Evolutionary conservation across 2,797 vertebrate species (phyloP).

Genomic region (Lerista edwardsae): DNA sequence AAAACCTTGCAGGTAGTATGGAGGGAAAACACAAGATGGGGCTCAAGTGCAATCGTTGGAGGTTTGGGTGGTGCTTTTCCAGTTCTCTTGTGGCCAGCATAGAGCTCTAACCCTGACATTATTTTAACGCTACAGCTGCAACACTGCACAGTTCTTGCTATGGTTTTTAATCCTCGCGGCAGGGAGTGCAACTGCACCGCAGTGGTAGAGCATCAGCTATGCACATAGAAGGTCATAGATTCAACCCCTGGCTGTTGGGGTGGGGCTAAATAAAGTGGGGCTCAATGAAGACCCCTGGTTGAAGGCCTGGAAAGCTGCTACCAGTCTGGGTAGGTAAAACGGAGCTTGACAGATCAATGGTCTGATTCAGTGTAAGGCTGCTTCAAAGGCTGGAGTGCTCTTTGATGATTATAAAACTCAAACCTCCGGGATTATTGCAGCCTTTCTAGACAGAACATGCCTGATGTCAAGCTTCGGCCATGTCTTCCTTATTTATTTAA

Average conservation of each 20-base stretch:
- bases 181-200: too few species aligned
- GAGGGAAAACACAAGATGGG: slow-evolving; percentile 53
- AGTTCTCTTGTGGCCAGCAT: background rate
- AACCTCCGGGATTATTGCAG: background rate
- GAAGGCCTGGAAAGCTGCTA: too few species aligned
- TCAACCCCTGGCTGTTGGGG: too few species aligned
- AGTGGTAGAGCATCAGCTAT: background rate
- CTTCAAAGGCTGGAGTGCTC: background rate
- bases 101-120: background rate
- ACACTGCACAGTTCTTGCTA: background rate
- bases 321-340: too few species aligned
- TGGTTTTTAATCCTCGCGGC: background rate
- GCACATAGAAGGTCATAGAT: too few species aligned
- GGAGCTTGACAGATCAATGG: too few species aligned
- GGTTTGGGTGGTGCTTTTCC: slow-evolving; percentile 18
- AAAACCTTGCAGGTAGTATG: slow-evolving; percentile 39
- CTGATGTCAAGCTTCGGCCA: too few species aligned
- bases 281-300: too few species aligned
- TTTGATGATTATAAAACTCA: background rate
- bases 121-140: background rate
- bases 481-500: too few species aligned
- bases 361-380: too few species aligned
- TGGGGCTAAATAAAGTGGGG: too few species aligned
- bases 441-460: background rate
- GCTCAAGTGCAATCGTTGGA: slow-evolving; percentile 39